These are phyloP conservation scores for Sebastes schlegelii DNA, from an alignment of 2,113 vertebrate genomes.

Conservation along the genomic window DNA sequence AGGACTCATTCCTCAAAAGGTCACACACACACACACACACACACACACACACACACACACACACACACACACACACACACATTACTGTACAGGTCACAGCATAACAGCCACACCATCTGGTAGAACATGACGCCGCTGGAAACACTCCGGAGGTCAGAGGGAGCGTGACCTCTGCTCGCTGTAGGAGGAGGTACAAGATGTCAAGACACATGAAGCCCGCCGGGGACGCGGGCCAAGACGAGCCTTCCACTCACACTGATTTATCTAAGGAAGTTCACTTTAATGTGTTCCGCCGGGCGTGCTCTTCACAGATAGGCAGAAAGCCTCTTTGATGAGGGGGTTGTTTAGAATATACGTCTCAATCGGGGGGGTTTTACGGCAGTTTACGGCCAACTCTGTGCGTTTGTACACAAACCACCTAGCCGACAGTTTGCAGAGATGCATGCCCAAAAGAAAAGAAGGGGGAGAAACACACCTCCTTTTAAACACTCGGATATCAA, in stretches of 20 bases:
- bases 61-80: constrained; percentile 33
- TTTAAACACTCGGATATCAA: too few species aligned
- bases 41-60: constrained; percentile 36
- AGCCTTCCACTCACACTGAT: too few species aligned
- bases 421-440: too few species aligned
- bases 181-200: constrained; percentile 16
- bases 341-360: too few species aligned
- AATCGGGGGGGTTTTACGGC: too few species aligned
- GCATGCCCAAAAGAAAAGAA: too few species aligned
- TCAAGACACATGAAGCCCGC: constrained; percentile 13
- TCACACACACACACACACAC: constrained; percentile 1
- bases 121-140: constrained; percentile 19
- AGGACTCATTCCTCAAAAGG: background rate
- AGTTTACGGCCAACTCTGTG: too few species aligned
- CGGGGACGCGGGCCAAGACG: background rate
- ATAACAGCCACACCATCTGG: constrained; percentile 15
- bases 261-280: too few species aligned
- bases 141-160: background rate
- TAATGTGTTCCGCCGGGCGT: background rate
- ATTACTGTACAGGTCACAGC: constrained; percentile 19
- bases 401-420: too few species aligned
- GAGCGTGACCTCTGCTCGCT: background rate
- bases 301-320: background rate
- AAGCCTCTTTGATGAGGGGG: background rate
- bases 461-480: too few species aligned